phyloP scores from a whole-genome alignment of 2,888 invertebrate genomes.

The Oeneis ivallda region DNA sequence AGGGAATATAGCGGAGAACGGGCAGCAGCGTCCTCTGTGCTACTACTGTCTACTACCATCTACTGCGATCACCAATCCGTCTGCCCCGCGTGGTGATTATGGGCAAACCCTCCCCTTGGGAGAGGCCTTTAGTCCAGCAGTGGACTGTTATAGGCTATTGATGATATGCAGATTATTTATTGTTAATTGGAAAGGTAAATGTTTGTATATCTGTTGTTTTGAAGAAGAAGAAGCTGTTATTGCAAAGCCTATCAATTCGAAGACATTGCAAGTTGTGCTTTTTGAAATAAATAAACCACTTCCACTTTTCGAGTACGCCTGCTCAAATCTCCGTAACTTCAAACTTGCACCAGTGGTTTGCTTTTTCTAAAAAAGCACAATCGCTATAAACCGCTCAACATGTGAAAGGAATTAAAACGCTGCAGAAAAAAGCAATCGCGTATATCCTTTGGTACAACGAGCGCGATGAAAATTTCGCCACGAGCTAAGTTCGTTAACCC shows the following conservation, averaged over 20 bases:
- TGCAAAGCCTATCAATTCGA: not conserved
- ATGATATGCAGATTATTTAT: too few relatives aligned
- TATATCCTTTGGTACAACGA: conserved; percentile 26
- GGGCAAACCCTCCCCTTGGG: too few relatives aligned
- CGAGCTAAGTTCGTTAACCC: conserved; percentile 43
- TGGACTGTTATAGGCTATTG: too few relatives aligned
- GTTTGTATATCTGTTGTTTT: not conserved
- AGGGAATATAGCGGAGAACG: too few relatives aligned
- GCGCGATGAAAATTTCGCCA: conserved; percentile 38
- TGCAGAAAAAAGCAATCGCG: conserved; percentile 27
- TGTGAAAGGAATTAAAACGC: conserved; percentile 32
- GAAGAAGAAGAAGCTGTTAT: not conserved
- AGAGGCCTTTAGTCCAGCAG: too few relatives aligned
- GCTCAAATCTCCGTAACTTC: not conserved
- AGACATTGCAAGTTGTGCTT: not conserved
- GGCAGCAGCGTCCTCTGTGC: too few relatives aligned
- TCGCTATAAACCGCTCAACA: conserved; percentile 19
- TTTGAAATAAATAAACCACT: too few relatives aligned
- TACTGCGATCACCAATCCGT: too few relatives aligned
- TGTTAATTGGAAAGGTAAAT: too few relatives aligned
- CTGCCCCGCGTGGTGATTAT: too few relatives aligned
- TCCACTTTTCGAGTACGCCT: not conserved
- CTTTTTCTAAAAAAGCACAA: conserved; percentile 15
- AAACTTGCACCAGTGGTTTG: not conserved
- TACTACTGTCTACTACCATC: too few relatives aligned